Evolutionary conservation across 2,888 invertebrate genomes (phyloP).

Genomic region (Metalampra italica): DNA sequence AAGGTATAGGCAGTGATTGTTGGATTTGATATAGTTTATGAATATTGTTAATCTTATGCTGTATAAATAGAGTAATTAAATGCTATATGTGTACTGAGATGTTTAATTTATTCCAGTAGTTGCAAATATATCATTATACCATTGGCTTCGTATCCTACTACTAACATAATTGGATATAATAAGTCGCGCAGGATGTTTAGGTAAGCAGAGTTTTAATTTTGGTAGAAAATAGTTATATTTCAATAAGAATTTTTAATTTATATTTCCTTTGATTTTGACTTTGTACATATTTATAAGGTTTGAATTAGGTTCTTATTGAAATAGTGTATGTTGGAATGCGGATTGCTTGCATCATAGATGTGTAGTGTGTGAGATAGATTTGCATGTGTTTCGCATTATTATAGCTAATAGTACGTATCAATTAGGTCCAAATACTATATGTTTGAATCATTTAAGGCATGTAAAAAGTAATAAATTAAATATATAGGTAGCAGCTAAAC

Average conservation of each 20-base stretch:
- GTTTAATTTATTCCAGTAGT: conserved; percentile 72
- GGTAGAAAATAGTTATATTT: conserved; percentile 33
- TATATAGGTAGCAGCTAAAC: too few species aligned
- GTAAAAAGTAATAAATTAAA: background rate
- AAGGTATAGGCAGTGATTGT: conserved; percentile 75
- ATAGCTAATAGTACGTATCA: conserved; percentile 10
- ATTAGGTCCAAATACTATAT: background rate
- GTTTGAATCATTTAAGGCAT: background rate
- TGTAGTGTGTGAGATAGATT: conserved; percentile 16
- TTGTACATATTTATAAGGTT: background rate
- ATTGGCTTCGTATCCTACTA: conserved; percentile 45
- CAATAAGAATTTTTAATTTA: conserved; percentile 35
- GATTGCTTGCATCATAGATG: conserved; percentile 24
- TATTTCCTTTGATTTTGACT: conserved; percentile 3
- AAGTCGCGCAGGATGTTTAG: conserved; percentile 51
- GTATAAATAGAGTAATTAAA: conserved; percentile 78
- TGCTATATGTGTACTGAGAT: conserved; percentile 74
- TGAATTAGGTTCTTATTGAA: conserved; percentile 30
- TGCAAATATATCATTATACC: conserved; percentile 25
- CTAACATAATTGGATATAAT: conserved; percentile 46
- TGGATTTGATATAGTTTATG: conserved; percentile 79
- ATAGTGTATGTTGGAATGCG: conserved; percentile 18
- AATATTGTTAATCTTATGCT: conserved; percentile 78
- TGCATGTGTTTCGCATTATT: conserved; percentile 34
- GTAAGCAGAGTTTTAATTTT: conserved; percentile 58